Conservation (phyloP, 2,888 invertebrate species). For the Microchrysa polita region DNA sequence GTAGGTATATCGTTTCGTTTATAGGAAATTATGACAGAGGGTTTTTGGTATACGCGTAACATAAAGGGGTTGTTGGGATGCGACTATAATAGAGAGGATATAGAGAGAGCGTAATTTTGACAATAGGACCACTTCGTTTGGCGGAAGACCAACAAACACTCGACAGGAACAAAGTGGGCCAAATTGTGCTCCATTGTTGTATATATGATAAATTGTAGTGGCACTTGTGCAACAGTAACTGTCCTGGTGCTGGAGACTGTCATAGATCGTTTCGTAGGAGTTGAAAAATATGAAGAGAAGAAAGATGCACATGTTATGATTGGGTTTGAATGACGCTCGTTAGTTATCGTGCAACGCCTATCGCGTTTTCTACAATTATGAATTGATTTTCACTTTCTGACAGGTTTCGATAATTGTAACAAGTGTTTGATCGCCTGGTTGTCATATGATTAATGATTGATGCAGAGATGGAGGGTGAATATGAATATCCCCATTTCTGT, state of each 20-base stretch:
- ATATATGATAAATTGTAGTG: conserved; percentile 45
- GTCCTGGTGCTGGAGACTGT: conserved; percentile 40
- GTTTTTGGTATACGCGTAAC: background rate
- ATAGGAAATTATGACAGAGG: conserved; percentile 21
- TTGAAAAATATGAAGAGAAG: background rate
- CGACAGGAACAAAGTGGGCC: conserved; percentile 49
- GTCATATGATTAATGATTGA: conserved; percentile 10
- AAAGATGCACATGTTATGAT: conserved; percentile 50
- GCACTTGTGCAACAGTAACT: conserved; percentile 41
- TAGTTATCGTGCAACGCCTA: conserved; percentile 40
- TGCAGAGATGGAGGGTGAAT: background rate
- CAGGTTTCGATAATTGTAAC: conserved; percentile 35
- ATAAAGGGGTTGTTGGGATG: conserved; percentile 1
- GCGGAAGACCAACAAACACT: conserved; percentile 51
- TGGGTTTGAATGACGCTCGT: conserved; percentile 48
- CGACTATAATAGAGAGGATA: background rate
- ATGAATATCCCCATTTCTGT: too few relatives aligned
- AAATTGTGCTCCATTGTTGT: conserved; percentile 50
- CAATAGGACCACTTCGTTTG: conserved; percentile 46
- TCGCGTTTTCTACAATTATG: conserved; percentile 23
- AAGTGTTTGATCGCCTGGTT: conserved; percentile 20
- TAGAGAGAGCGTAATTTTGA: background rate
- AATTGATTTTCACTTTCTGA: conserved; percentile 11
- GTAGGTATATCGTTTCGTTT: too few relatives aligned
- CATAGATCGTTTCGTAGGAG: too few relatives aligned